Base-by-base conservation (phyloP, 92 coral and sea anemone species). In the Heliopora coerulea region DNA sequence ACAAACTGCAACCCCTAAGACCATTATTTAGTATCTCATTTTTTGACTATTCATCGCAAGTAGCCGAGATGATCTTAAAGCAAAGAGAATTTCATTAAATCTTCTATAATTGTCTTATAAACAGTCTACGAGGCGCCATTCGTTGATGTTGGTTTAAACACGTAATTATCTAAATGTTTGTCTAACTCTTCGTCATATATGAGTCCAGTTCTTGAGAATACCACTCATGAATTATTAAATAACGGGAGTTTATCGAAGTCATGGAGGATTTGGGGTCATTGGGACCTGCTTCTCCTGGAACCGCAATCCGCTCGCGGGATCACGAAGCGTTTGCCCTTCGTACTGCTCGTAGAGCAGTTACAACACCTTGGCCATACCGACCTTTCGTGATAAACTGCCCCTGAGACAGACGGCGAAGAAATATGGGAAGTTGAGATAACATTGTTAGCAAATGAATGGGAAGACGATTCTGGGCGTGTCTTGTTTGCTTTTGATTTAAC, bases 61-160 rank as follows among this genome's bases (percentile, higher is more conserved):
- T 23, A 23, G 61, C 61, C 23, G 14, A 23, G 28, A 17, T 56
- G 61, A 56, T 23, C 29, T 56, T 40, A 34, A 54, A 70, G 44
- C 68, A 37, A 29, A 50, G 77, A 37, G 34, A 70, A 50, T 50
- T 70, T 70, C 77, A 70, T 70, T 70, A 70, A 50, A 32, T 70
- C 49, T 14, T 18, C 2, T 15, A 1, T 70, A 70, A 70, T 70
- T 70, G 50, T 70, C 62, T 70, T 69, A 54, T 52, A 54, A 27
- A 52, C 77, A 50, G 77, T 70, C 77, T 52, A 17, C 49, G 10
- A 70, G 77, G 77, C 77, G 77, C 77, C 77, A 3, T 23, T 24
- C 50, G 63, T 54, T 37, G 56, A 30, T 21, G 48, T 30, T 50
- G 30, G 54, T 70, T 70, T 52, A 70, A 67, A 27, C 59, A 14